Conservation (phyloP, 2,797 vertebrate species). For the Microtus obscurus region DNA sequence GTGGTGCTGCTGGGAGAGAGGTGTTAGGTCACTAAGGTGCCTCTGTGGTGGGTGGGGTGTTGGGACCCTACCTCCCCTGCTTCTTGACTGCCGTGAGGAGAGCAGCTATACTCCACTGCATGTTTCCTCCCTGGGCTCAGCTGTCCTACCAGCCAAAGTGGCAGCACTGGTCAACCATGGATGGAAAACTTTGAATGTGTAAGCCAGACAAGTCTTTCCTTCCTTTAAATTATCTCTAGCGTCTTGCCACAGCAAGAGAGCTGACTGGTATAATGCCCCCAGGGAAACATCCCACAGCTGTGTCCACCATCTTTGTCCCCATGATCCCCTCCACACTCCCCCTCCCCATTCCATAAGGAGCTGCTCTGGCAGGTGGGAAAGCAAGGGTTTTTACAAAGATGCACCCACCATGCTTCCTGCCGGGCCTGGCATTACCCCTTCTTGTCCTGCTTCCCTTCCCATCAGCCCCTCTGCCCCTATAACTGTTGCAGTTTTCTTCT, state of each 20-base stretch:
- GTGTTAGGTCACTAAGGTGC: not conserved
- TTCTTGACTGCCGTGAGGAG: not conserved
- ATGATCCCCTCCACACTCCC: too few relatives aligned
- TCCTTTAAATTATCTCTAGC: not conserved
- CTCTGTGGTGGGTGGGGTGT: not conserved
- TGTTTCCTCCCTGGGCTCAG: not conserved
- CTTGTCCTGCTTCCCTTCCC: not conserved
- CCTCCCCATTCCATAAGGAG: not conserved
- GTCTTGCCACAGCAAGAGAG: not conserved
- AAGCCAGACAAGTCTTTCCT: not conserved
- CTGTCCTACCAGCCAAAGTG: not conserved
- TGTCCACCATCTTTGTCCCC: not conserved
- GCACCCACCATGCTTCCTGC: not conserved
- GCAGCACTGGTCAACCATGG: too few relatives aligned
- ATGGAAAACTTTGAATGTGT: not conserved
- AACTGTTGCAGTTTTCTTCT: not conserved
- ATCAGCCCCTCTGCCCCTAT: not conserved
- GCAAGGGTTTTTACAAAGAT: not conserved
- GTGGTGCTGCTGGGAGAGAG: not conserved
- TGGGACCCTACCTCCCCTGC: not conserved
- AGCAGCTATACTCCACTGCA: not conserved
- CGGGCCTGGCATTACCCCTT: not conserved
- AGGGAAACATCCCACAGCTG: not conserved
- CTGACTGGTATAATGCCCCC: not conserved
- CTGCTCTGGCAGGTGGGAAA: not conserved